Base-by-base conservation (phyloP, 2,113 vertebrate species). In the Capra hircus region DNA sequence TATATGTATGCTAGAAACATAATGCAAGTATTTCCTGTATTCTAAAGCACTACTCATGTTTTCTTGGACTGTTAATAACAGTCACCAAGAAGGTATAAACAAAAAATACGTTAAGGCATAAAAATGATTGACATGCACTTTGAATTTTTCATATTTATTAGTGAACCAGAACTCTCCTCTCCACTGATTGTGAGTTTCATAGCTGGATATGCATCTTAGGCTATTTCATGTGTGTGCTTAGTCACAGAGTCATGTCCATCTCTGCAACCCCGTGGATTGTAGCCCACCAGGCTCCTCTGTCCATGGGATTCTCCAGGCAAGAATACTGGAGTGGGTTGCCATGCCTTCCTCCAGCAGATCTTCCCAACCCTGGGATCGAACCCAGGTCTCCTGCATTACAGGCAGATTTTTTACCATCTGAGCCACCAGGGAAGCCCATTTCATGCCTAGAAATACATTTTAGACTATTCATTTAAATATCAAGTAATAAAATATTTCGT, bases 401-500 rank as follows among this genome's bases (percentile, higher is more conserved):
- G 36, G 67, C 21, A 13, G 21, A 74, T 74, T 74, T 12, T 74
- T 74, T 40, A 74, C n/a, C 67, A 74, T 40, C 19, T 40, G 67
- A 74, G 67, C 19, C 21, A 40, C 67, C 21, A 40, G 10, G 10
- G n/a, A 74, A 74, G 19, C 36, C 67, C 67, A 77, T 43, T 77
- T 77, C 40, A 55, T 90, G 25, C 11, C 45, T 93, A 93, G 33
- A 86, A 95, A 89, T 80, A 7, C 11, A 45, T 36, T 14, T 84
- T 64, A 45, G 14, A 5, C 52, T 77, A 43, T 43, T 77, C 62
- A 89, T 89, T 91, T 89, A 94, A 96, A 91, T 95, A 71, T 96
- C 82, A 96, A 89, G 15, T 83, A 83, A 96, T 28, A 92, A 91
- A 97, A 90, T 86, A 83, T 86, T 95, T 95, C 57, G 21, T 93